Base-by-base conservation (phyloP, 2,797 vertebrate species). In the Pogoniulus pusillus region DNA sequence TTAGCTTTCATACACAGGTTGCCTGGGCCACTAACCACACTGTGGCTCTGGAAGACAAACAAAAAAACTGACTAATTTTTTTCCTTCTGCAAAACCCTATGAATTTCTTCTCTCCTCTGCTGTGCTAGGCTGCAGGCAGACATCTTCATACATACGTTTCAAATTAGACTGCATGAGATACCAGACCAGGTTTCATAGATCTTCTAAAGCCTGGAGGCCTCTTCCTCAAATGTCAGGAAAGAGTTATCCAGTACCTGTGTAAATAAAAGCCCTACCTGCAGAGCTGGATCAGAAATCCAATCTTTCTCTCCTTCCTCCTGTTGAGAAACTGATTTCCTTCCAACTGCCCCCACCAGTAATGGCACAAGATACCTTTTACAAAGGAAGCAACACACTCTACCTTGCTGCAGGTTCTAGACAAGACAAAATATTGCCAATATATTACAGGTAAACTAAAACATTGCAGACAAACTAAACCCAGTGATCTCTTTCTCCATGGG, bases 241-340 rank as follows among this genome's bases (percentile, higher is more conserved):
- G 0, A 2, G 22, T 45, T 58, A 66, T 9, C 1, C 1, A 62
- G 32, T 2, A 12, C 19, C 17, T 3, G 2, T 5, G 7, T 15
- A 35, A 57, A 59, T 16, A 7, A 54, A 37, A 73, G 43, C 27
- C 30, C 41, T 39, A 12, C 35, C 77, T 74, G n/a, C 30, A 69
- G 30, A 37, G 23, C 0, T 59, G 22, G 39, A 55, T 29, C 19
- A 76, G 32, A 76, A 80, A 63, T 41, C 16, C 26, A 22, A 32
- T 22, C 30, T 77, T 45, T 10, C 9, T 8, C 22, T 18, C 12
- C 8, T 49, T 82, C 49, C 7, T 84, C 60, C 71, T 34, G 11
- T 54, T 78, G 9, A 29, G 35, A 34, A 65, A n/a, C 45, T 57
- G 3, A 57, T 39, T 79, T 78, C 41, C 49, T 71, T 77, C 17